These are phyloP conservation scores for Desoria tigrina DNA, from an alignment of 2,888 invertebrate genomes.

Conservation along the genomic window DNA sequence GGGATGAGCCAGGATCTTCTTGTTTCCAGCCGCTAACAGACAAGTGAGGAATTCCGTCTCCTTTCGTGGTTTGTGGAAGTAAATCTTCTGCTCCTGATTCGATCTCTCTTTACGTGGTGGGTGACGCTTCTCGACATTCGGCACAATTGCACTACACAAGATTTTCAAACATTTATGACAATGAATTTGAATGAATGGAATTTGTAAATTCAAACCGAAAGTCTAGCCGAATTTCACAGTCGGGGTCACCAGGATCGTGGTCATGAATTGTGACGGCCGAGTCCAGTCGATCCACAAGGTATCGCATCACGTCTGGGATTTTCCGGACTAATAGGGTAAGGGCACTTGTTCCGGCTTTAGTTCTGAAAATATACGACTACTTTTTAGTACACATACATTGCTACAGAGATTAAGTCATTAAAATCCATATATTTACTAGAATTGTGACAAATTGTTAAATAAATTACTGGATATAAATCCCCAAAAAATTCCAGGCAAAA, in stretches of 20 bases:
- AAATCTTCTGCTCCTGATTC: constrained; percentile 12
- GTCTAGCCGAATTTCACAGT: constrained; percentile 76
- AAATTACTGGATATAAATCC: no score
- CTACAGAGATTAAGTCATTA: no score
- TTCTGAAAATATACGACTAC: no score
- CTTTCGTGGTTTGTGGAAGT: constrained; percentile 37
- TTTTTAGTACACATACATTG: no score
- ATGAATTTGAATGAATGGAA: neutral
- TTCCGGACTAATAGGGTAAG: constrained; percentile 81
- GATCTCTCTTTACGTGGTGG: neutral
- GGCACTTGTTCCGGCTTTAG: constrained; percentile 82
- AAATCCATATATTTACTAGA: no score
- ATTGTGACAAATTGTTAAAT: no score
- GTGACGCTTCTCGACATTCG: constrained; percentile 10
- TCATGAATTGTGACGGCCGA: constrained; percentile 75
- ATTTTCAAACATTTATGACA: neutral
- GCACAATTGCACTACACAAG: constrained; percentile 24
- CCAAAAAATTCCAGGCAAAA: no score
- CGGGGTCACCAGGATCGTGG: constrained; percentile 81
- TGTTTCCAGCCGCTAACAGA: constrained; percentile 84
- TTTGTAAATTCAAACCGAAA: constrained; percentile 55
- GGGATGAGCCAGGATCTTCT: constrained; percentile 81
- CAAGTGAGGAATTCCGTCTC: constrained; percentile 85
- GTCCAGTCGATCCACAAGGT: constrained; percentile 79
- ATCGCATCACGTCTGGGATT: constrained; percentile 80